phyloP scores from a whole-genome alignment of 2,797 vertebrate genomes.

The Cryptoprocta ferox region DNA sequence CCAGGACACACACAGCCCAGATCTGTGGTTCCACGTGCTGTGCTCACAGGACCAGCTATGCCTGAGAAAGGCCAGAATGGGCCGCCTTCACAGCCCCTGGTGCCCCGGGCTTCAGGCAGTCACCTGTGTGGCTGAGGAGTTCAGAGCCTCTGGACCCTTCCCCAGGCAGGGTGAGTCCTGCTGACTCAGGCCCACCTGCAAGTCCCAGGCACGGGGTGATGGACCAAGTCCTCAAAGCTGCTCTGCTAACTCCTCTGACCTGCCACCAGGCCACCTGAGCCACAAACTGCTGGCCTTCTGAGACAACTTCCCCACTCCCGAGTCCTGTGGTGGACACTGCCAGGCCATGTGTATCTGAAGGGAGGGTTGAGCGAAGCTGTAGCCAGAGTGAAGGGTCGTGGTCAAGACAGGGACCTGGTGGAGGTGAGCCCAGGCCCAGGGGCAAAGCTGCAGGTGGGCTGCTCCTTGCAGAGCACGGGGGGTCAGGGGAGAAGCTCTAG shows the following conservation, averaged over 20 bases:
- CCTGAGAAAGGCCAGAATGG: neutral
- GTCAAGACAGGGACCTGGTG: neutral
- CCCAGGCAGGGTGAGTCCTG: fast-evolving
- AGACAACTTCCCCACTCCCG: neutral
- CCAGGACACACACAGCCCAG: neutral
- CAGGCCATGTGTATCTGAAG: fast-evolving
- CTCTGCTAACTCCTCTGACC: neutral
- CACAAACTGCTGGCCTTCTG: too few species aligned
- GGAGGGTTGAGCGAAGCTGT: neutral
- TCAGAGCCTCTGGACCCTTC: neutral
- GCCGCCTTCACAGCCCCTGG: neutral
- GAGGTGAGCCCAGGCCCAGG: neutral
- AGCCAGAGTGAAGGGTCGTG: too few species aligned
- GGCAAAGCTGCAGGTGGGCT: neutral
- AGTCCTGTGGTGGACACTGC: too few species aligned
- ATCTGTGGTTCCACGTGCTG: neutral
- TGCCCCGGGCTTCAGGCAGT: fast-evolving
- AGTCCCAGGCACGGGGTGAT: fast-evolving
- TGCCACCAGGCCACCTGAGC: neutral
- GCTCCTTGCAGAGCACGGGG: neutral
- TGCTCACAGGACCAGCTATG: neutral
- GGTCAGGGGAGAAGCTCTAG: neutral
- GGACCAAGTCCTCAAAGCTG: neutral
- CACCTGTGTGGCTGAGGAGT: neutral
- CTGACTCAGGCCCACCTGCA: too few species aligned